Evolutionary conservation across 2,797 vertebrate species (phyloP), one percentile per base, ranked within the genome.

Genomic region (Microhierax caerulescens): DNA sequence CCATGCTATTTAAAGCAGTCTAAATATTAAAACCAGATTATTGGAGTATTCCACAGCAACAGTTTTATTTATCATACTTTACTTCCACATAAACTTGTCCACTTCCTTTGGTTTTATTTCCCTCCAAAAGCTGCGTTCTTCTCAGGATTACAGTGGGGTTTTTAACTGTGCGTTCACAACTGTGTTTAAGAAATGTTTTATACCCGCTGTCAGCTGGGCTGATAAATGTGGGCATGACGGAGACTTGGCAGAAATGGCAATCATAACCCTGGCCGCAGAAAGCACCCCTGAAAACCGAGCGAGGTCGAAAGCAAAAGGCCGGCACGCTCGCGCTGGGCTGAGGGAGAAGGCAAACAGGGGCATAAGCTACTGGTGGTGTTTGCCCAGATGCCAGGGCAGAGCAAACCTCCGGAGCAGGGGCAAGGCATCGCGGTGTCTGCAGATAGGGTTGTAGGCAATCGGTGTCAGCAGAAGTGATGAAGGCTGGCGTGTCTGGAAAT

Each of bases 1-100:
- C 32, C 60, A 34, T 59, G 75, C 70, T 89, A 64, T 89, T 94
- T 74, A 68, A 88, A 77, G 77, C 57, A 65, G 75, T 9, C 88
- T 87, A 77, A 92, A 88, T 91, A 92, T 85, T 70, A 93, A 94
- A 92, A 92, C 2, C 34, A 54, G 64, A 68, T 92, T 77, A 64
- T 37, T 47, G 70, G 77, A 63, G 32, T 74, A 82, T 93, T 90
- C 53, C 32, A 41, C 11, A 7, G 64, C 68, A 74, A 47, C 75
- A 7, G 73, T 83, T 94, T 75, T 88, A 59, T 86, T 94, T 73
- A 80, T 70, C 18, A 8, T 6, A 19, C 53, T 88, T 93, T 63
- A 30, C 57, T 89, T 92, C 68, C 27, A 37, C 47, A 74, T 74
- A 56, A 34, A 51, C 36, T 89, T 14, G 9, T 57, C n/a, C 39